Percentiles rank a stretch among this genome's conserved stretches.
These are phyloP conservation scores for Hydrolagus affinis DNA, from an alignment of 2,113 vertebrate species.

Conservation along the genomic window DNA sequence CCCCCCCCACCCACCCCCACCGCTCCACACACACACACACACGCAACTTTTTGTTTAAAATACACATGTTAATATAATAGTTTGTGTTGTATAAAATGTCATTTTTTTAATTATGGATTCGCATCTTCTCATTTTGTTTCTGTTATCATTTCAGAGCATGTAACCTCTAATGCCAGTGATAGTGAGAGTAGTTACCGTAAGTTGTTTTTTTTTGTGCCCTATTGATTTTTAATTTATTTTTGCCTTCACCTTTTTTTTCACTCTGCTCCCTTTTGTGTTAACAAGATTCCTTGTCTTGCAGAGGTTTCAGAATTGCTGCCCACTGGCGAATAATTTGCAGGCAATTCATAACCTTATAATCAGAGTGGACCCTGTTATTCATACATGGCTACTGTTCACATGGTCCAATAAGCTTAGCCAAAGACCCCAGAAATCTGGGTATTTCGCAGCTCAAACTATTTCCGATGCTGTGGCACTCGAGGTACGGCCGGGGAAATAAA, in stretches of 20 bases:
- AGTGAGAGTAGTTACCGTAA: conserved; percentile 99
- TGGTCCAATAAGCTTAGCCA: too few relatives aligned
- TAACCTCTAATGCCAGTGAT: conserved; percentile 98
- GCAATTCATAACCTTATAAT: neutral
- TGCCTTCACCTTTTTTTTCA: conserved; percentile 32
- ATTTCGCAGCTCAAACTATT: too few relatives aligned
- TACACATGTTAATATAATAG: neutral
- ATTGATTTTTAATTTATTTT: conserved; percentile 39
- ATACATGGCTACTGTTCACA: conserved; percentile 15
- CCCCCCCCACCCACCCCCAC: too few relatives aligned
- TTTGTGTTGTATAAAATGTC: neutral
- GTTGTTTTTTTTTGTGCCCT: conserved; percentile 57
- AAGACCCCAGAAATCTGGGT: too few relatives aligned
- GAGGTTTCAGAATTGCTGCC: neutral
- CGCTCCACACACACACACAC: neutral
- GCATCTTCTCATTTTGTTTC: conserved; percentile 65
- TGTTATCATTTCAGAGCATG: conserved; percentile 87
- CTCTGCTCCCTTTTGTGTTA: conserved; percentile 18
- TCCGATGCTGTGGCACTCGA: too few relatives aligned
- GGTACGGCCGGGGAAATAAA: neutral
- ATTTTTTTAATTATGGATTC: neutral
- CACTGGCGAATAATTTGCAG: neutral
- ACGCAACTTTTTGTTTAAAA: conserved; percentile 10
- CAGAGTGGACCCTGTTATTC: neutral
- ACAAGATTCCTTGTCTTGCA: neutral